Evolutionary conservation across 2,888 invertebrate genomes (phyloP), one percentile per base, ranked within the genome.

Genomic region (Leptodirus hochenwartii): DNA sequence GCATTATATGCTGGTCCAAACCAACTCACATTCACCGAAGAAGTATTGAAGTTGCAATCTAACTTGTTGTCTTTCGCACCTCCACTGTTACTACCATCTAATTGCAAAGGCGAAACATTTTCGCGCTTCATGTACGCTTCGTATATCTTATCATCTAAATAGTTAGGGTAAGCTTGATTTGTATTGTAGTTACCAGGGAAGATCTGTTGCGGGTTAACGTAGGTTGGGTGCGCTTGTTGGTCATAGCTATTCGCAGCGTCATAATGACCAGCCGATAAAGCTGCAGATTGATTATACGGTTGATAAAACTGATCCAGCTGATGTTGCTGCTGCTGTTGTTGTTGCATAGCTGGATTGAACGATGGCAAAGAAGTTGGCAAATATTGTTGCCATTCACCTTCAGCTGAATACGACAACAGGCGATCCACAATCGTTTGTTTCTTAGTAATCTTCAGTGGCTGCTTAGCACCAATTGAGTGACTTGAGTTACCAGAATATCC

Each of bases 371-470:
- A n/a, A n/a, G n/a, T 27, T 3, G 40, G 33, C 3, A 38, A 31
- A 26, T 46, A 42, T 17, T 42, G 40, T 30, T 39, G 41, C 5
- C 35, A 23, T 2, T 36, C 10, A 6, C 29, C 9, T n/a, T 35
- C 31, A 4, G 47, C 41, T 0, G 48, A 44, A 34, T 49, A 47
- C 2, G 44, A 37, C 25, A 49, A 34, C 5, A 49, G 56, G 20
- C 51, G 53, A 17, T 62, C 62, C 3, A 56, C 53, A 4, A 62
- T 42, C 2, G 56, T 45, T 25, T 47, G 43, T 25, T 50, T 44
- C 28, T 45, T 43, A 29, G 29, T n/a, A 29, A 32, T 8, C 24
- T 29, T 11, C 29, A 32, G 15, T 17, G 28, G 5, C 4, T 20
- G 5, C 24, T 24, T 22, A 27, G 23, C 3, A 27, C 27, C 14